Conservation (phyloP, 2,888 invertebrate species). For the Aricia artaxerxes region DNA sequence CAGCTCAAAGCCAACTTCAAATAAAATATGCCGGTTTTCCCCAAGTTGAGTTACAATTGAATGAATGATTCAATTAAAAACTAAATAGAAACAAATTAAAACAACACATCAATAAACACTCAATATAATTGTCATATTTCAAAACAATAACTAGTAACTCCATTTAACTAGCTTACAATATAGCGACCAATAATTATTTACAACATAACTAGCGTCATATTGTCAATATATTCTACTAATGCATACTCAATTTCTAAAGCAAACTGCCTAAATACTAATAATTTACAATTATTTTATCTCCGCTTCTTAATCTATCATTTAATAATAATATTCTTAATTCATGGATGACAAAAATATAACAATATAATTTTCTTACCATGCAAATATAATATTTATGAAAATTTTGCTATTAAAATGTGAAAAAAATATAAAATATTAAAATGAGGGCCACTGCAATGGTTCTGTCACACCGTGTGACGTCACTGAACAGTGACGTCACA, state of each 20-base stretch:
- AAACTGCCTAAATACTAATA: constrained; percentile 12
- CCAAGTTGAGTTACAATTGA: too few species aligned
- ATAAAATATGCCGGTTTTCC: too few species aligned
- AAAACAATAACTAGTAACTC: constrained; percentile 75
- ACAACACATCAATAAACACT: constrained; percentile 65
- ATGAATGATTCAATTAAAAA: too few species aligned
- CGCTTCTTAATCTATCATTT: neutral
- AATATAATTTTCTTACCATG: neutral
- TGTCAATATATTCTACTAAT: constrained; percentile 35
- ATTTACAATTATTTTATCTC: constrained; percentile 21
- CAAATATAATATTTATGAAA: too few species aligned
- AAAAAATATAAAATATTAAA: too few species aligned
- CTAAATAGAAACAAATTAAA: constrained; percentile 38
- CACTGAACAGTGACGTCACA: too few species aligned
- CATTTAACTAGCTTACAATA: constrained; percentile 57
- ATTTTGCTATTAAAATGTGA: too few species aligned
- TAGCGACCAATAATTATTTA: constrained; percentile 63
- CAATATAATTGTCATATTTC: constrained; percentile 76
- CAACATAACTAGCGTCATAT: constrained; percentile 49
- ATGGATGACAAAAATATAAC: neutral
- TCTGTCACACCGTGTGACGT: too few species aligned
- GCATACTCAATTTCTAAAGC: constrained; percentile 1
- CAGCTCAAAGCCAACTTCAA: too few species aligned
- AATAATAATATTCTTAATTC: neutral
- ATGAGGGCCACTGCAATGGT: too few species aligned